Evolutionary conservation across 2,113 vertebrate species (phyloP).

Genomic region (Epinephelus cyanopodus): DNA sequence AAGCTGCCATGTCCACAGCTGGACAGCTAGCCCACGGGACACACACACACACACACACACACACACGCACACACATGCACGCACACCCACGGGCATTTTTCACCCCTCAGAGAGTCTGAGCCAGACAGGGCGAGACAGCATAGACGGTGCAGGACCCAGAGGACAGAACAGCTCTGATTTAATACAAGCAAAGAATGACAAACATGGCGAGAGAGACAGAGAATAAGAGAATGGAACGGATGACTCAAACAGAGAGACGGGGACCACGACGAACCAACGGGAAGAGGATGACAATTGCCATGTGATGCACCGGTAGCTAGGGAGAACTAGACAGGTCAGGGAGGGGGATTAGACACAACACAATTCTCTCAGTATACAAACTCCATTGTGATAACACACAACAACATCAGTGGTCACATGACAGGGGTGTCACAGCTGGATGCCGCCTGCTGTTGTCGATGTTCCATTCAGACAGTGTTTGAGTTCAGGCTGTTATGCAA

Average conservation of each 20-base stretch:
- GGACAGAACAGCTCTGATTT: conserved; percentile 5
- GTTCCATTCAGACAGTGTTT: conserved; percentile 44
- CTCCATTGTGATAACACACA: conserved; percentile 29
- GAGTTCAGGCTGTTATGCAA: conserved; percentile 49
- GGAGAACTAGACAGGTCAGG: conserved; percentile 26
- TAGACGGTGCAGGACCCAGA: neutral
- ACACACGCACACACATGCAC: neutral
- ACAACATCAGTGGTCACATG: conserved; percentile 57
- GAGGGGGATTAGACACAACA: conserved; percentile 32
- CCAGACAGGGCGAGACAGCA: neutral
- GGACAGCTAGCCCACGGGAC: conserved; percentile 10
- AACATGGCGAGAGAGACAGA: neutral
- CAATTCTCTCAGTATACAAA: conserved; percentile 11
- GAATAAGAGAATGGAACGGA: conserved; percentile 2
- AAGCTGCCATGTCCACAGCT: conserved; percentile 24
- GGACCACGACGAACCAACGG: conserved; percentile 10
- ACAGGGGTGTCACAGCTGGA: conserved; percentile 42
- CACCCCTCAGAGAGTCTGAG: conserved; percentile 1
- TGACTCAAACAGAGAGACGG: conserved; percentile 27
- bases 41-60: conserved; percentile 1
- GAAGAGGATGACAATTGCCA: conserved; percentile 31
- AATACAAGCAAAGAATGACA: conserved; percentile 10
- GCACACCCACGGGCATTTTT: neutral
- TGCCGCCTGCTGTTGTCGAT: conserved; percentile 8
- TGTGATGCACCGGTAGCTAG: conserved; percentile 45